Base-by-base conservation (phyloP, 2,888 invertebrate species). In the Drosophila flavopinicola region DNA sequence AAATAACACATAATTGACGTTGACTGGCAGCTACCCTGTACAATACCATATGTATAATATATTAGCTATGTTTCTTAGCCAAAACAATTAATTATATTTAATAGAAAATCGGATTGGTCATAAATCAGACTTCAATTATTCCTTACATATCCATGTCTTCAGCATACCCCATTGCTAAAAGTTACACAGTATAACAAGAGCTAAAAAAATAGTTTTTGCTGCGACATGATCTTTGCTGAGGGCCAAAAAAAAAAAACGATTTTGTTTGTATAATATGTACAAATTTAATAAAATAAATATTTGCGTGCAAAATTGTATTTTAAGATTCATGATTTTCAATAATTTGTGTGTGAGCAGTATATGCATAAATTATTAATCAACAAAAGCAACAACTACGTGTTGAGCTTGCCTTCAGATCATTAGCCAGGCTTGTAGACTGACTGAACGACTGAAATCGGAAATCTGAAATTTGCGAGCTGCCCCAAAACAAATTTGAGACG, bases 261-360 rank as follows among this genome's bases (percentile, higher is more conserved):
- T 39, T 39, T 51, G 52, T 29, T 39, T 49, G 37, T 44, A 32
- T 53, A 48, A 39, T 60, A 59, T 23, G 49, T 41, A 35, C 47
- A 70, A 75, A 64, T 75, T 71, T 54, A 66, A 66, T 72, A 66
- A 78, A 79, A 63, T 73, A 52, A 77, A 84, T 84, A 84, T 74
- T 78, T 74, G 44, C 32, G 47, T 56, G 84, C 76, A 42, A 75
- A 78, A 80, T 37, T 65, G 33, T 47, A 20, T 48, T 41, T 51
- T 66, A 57, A 56, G 23, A 66, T 74, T 63, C 75, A 75, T 70
- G 58, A 71, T 75, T 70, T 71, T 70, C 57, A 64, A 75, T 75
- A 60, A 67, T 67, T 60, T 37, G 54, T 7, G 3, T 17, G 17
- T 17, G 7, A 37, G 3, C 2, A 29, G 20, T 38, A 13, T 44